These are phyloP conservation scores for Antheraea pernyi DNA, from an alignment of 1,140 invertebrate genomes.

Conservation along the genomic window DNA sequence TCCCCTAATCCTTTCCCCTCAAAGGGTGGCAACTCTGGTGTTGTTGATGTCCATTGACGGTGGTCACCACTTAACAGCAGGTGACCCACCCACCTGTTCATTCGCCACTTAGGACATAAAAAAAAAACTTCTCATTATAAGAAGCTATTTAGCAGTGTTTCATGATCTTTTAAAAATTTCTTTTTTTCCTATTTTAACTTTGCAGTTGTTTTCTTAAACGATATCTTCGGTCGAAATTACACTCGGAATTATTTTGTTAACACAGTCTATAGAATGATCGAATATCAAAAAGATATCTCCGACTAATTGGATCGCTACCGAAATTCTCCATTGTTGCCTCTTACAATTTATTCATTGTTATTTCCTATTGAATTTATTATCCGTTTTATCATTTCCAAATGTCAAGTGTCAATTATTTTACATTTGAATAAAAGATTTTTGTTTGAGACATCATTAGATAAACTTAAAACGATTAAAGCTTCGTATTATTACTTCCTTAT, in stretches of 20 bases:
- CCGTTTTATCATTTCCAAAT: background rate
- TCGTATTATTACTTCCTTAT: too few species aligned
- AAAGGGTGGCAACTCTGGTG: too few species aligned
- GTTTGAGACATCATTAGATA: background rate
- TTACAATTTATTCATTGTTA: conserved; percentile 3
- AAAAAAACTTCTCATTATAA: too few species aligned
- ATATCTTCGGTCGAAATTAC: background rate
- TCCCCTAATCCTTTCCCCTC: too few species aligned
- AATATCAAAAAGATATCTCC: background rate
- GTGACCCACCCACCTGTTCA: too few species aligned
- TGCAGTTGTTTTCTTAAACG: too few species aligned
- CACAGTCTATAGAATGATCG: background rate
- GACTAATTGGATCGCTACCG: background rate
- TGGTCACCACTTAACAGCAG: too few species aligned
- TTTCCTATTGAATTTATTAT: background rate
- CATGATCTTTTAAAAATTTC: too few species aligned
- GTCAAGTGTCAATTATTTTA: conserved; percentile 3
- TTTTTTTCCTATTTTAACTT: too few species aligned
- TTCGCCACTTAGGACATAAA: too few species aligned
- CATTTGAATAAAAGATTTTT: background rate
- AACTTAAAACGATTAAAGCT: background rate
- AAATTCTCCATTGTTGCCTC: background rate
- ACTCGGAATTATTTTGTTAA: background rate
- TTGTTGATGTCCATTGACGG: too few species aligned
- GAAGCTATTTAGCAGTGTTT: too few species aligned